Percentiles rank a stretch among this genome's conserved stretches.
Conservation (phyloP, 2,797 vertebrate genomes). For the Perodicticus potto region DNA sequence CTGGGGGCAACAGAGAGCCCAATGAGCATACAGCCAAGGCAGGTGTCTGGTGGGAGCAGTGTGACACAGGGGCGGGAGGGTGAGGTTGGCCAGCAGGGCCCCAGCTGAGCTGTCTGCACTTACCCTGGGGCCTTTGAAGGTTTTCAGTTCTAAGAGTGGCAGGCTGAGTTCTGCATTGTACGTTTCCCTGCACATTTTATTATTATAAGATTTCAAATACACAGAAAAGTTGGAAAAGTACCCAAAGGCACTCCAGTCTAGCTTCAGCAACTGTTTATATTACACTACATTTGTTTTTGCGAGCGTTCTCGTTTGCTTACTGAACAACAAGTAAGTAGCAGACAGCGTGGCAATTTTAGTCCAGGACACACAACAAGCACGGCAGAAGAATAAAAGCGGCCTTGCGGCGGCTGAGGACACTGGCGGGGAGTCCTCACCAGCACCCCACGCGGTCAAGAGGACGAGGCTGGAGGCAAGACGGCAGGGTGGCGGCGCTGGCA, state of each 20-base stretch:
- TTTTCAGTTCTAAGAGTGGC: not conserved
- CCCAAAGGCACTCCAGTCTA: not conserved
- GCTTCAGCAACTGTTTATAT: not conserved
- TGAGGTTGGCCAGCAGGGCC: not conserved
- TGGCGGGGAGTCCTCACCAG: not conserved
- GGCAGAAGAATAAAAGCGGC: too few species aligned
- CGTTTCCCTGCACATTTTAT: not conserved
- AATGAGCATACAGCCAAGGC: fast-evolving
- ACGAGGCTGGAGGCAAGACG: not conserved
- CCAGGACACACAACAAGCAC: too few species aligned
- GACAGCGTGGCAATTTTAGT: not conserved
- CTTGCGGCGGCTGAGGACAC: not conserved
- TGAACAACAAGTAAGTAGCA: not conserved
- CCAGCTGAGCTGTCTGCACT: not conserved
- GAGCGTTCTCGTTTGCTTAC: not conserved
- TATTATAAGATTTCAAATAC: not conserved
- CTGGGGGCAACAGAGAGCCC: too few species aligned
- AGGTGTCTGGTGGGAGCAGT: not conserved
- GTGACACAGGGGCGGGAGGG: too few species aligned
- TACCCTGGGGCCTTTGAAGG: not conserved
- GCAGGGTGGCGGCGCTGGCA: not conserved
- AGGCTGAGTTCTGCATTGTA: not conserved
- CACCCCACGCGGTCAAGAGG: not conserved
- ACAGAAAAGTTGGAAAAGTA: not conserved
- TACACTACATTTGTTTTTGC: not conserved